Conservation (phyloP, 1,140 invertebrate genomes). For the Meloidogyne exigua region DNA sequence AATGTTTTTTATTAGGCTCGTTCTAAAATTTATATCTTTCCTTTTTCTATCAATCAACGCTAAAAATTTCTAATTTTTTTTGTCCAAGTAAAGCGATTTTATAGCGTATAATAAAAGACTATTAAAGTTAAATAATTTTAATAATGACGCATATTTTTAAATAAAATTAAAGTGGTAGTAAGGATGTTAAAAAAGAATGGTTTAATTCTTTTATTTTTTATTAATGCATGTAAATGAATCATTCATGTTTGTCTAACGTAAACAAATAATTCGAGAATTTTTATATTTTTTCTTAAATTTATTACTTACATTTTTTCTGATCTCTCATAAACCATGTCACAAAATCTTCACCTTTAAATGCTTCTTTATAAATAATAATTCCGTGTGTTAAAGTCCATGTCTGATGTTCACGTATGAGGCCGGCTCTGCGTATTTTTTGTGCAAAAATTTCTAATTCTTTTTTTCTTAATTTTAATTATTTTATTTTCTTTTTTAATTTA, state of each 20-base stretch:
- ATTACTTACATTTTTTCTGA: background rate
- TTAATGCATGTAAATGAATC: too few species aligned
- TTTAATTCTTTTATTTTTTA: too few species aligned
- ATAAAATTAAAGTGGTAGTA: too few species aligned
- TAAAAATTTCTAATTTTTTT: too few species aligned
- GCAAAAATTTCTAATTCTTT: constrained; percentile 52
- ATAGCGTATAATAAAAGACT: too few species aligned
- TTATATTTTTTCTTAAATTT: background rate
- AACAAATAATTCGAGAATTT: background rate
- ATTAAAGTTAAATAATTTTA: too few species aligned
- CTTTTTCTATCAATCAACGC: too few species aligned
- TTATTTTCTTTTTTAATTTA: too few species aligned
- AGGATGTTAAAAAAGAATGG: too few species aligned
- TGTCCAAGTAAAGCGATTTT: too few species aligned
- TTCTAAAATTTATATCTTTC: background rate
- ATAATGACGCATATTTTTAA: too few species aligned
- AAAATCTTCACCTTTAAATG: constrained; percentile 65
- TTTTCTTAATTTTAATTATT: background rate
- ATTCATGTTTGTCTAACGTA: too few species aligned
- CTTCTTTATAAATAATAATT: constrained; percentile 62
- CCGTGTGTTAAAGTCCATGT: constrained; percentile 32
- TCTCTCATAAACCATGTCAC: constrained; percentile 64
- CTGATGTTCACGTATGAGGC: constrained; percentile 61
- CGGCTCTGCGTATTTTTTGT: constrained; percentile 58
- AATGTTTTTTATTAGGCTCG: background rate